Conservation (phyloP, 2,888 invertebrate genomes). For the Eurytoma californica region DNA sequence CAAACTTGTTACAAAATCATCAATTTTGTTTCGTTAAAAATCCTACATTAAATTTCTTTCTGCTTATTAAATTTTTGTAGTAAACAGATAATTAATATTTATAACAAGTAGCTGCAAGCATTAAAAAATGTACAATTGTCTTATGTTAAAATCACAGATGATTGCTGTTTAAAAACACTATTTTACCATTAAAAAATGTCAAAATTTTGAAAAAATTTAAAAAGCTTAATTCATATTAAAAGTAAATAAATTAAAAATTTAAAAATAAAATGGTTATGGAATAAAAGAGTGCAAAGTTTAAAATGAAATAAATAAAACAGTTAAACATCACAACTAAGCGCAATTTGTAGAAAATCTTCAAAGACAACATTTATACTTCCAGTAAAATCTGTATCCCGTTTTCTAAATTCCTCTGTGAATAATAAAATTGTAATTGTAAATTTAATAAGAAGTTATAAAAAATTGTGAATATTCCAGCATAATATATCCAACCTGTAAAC, state of each 20-base stretch:
- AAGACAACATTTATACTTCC: slow-evolving; percentile 91
- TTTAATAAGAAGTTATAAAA: slow-evolving; percentile 28
- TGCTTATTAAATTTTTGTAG: neutral
- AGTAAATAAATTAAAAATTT: slow-evolving; percentile 1
- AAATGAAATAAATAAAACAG: slow-evolving; percentile 8
- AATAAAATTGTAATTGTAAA: slow-evolving; percentile 20
- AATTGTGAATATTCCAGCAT: neutral
- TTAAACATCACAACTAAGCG: slow-evolving; percentile 83
- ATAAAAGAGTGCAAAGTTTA: slow-evolving; percentile 11
- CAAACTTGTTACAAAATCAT: too few relatives aligned
- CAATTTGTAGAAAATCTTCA: slow-evolving; percentile 92
- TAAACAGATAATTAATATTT: slow-evolving; percentile 14
- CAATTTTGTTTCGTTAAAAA: too few relatives aligned
- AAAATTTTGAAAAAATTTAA: slow-evolving; percentile 3
- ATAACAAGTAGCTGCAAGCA: slow-evolving; percentile 17
- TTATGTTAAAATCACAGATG: slow-evolving; percentile 47
- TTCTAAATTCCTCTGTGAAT: slow-evolving; percentile 86
- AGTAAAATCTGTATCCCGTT: slow-evolving; percentile 86
- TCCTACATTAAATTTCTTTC: too few relatives aligned
- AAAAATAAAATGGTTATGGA: slow-evolving; percentile 7
- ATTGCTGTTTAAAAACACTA: slow-evolving; percentile 36
- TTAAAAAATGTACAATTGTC: slow-evolving; percentile 39
- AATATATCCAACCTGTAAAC: slow-evolving; percentile 77
- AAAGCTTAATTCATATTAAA: slow-evolving; percentile 8
- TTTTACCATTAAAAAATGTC: slow-evolving; percentile 9